Percentiles rank a stretch among this genome's conserved stretches.
Evolutionary conservation across 2,113 vertebrate species (phyloP).

Genomic region (Platichthys stellatus): DNA sequence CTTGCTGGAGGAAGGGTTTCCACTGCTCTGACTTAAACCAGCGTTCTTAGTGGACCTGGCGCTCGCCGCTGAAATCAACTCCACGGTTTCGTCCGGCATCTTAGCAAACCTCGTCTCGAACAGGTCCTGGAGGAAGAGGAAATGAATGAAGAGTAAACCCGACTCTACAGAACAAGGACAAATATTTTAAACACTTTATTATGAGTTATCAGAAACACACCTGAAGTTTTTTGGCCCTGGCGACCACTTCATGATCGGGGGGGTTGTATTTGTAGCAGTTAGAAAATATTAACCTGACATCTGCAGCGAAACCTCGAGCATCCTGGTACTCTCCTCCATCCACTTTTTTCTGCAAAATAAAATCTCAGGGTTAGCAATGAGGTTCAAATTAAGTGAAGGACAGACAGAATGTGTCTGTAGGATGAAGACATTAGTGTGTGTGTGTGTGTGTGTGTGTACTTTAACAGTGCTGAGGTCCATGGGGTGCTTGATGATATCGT

Average conservation of each 20-base stretch:
- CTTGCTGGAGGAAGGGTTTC: constrained; percentile 80
- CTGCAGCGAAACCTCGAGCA: constrained; percentile 90
- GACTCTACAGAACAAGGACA: neutral
- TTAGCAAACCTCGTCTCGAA: constrained; percentile 97
- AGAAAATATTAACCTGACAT: constrained; percentile 97
- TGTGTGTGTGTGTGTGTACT: constrained; percentile 71
- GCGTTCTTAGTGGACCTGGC: constrained; percentile 82
- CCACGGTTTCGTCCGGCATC: constrained; percentile 90
- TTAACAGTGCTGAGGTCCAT: constrained; percentile 98
- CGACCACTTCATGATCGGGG: constrained; percentile 90
- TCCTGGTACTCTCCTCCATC: constrained; percentile 91
- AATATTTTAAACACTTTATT: no score
- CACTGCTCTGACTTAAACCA: constrained; percentile 84
- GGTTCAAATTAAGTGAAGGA: neutral
- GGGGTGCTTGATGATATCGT: constrained; percentile 96
- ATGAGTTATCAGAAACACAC: constrained; percentile 69
- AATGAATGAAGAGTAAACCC: no score
- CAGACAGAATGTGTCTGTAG: neutral
- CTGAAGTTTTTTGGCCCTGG: constrained; percentile 94
- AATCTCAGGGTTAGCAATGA: neutral
- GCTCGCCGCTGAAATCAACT: constrained; percentile 56
- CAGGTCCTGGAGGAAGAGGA: constrained; percentile 83
- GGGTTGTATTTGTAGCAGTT: constrained; percentile 99
- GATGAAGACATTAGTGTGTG: neutral
- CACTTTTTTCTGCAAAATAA: constrained; percentile 90